Percentiles rank a stretch among this genome's conserved stretches.
phyloP scores from a whole-genome alignment of 1,140 invertebrate species.

The Musca domestica region DNA sequence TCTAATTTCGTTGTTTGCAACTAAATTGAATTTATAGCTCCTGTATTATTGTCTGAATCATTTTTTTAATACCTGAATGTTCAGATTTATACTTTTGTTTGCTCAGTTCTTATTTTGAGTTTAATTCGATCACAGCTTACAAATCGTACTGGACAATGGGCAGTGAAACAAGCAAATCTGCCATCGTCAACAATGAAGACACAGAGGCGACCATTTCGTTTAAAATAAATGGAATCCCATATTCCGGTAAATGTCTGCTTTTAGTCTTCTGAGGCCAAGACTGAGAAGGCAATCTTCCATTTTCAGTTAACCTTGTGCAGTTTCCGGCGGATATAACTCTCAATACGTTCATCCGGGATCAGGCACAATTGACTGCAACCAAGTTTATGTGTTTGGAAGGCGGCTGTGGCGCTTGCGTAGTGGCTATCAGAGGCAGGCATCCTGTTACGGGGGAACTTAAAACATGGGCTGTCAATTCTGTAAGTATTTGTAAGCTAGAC shows the following conservation, averaged over 20 bases:
- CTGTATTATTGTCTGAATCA: no score
- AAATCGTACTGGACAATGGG: no score
- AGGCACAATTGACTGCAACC: slow-evolving; percentile 67
- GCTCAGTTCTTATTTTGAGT: no score
- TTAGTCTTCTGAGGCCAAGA: no score
- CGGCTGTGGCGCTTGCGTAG: slow-evolving; percentile 75
- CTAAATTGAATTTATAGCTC: no score
- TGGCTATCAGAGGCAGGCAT: slow-evolving; percentile 59
- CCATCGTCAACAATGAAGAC: neutral
- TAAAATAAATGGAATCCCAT: slow-evolving; percentile 13
- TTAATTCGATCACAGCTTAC: no score
- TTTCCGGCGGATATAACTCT: slow-evolving; percentile 57
- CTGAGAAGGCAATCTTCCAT: neutral
- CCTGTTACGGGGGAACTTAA: slow-evolving; percentile 56
- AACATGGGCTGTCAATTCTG: slow-evolving; percentile 68
- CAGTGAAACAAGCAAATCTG: neutral
- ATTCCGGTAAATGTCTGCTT: slow-evolving; percentile 12
- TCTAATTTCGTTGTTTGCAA: no score
- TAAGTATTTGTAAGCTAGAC: slow-evolving; percentile 13
- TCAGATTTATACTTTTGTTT: no score
- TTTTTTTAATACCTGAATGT: no score
- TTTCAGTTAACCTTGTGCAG: slow-evolving; percentile 1
- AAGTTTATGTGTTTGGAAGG: slow-evolving; percentile 78
- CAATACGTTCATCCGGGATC: slow-evolving; percentile 65
- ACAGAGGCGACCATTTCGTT: neutral